Conservation (phyloP, 1,140 invertebrate genomes). For the Ridgeia piscesae region DNA sequence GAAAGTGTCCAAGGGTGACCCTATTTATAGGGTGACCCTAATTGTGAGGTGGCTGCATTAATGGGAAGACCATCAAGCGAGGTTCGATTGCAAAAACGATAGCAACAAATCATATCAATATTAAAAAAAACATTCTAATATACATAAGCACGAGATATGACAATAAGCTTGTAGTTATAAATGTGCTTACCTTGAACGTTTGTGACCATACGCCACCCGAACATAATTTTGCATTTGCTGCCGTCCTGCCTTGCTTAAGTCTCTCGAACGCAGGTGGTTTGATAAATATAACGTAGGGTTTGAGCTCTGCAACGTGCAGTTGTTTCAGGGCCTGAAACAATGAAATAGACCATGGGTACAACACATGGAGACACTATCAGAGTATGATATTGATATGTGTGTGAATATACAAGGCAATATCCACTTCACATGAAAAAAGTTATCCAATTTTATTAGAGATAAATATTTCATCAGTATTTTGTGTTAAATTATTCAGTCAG, state of each 20-base stretch:
- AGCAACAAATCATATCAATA: too few relatives aligned
- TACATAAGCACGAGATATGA: not conserved
- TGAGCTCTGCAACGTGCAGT: not conserved
- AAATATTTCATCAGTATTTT: not conserved
- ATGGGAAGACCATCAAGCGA: too few relatives aligned
- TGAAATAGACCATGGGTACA: not conserved
- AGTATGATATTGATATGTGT: not conserved
- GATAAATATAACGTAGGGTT: conserved; percentile 12
- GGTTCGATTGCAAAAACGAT: too few relatives aligned
- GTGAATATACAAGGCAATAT: not conserved
- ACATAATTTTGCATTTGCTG: not conserved
- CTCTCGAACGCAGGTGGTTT: conserved; percentile 7
- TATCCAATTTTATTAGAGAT: not conserved
- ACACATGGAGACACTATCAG: not conserved
- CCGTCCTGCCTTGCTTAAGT: not conserved
- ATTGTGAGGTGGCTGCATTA: too few relatives aligned
- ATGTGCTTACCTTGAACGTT: not conserved
- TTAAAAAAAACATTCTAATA: too few relatives aligned
- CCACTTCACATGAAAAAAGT: not conserved
- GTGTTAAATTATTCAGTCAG: not conserved
- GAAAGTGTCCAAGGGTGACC: too few relatives aligned
- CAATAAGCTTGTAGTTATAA: not conserved
- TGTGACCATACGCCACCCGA: not conserved
- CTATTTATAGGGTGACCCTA: too few relatives aligned
- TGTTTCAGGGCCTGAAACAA: not conserved